A percentile compares a stretch with the other conserved stretches of the same genome.
phyloP scores from a whole-genome alignment of 2,113 vertebrate genomes.

The Anas platyrhynchos region DNA sequence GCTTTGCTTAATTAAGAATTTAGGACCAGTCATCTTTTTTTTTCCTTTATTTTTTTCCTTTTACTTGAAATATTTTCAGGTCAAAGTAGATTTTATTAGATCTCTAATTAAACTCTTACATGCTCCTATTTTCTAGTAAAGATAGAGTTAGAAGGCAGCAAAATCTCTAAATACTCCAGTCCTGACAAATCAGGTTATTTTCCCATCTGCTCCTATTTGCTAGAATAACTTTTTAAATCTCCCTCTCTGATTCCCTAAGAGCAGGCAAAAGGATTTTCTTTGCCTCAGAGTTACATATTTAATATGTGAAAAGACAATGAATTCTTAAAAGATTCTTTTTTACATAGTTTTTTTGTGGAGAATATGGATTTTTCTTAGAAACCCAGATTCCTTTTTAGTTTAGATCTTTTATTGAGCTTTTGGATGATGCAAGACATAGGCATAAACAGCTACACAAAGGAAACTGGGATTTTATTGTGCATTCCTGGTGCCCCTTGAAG shows the following conservation, averaged over 20 bases:
- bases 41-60: not conserved
- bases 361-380: constrained; percentile 44
- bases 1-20: constrained; percentile 42
- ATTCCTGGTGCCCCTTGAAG: constrained; percentile 73
- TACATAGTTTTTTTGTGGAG: not conserved
- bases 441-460: constrained; percentile 68
- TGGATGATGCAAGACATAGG: constrained; percentile 58
- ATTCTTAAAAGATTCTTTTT: not conserved
- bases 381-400: constrained; percentile 41
- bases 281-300: not conserved
- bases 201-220: constrained; percentile 47
- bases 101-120: constrained; percentile 22
- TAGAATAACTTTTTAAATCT: constrained; percentile 25
- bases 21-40: not conserved
- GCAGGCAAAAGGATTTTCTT: constrained; percentile 30
- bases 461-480: constrained; percentile 71
- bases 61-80: constrained; percentile 24
- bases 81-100: not conserved
- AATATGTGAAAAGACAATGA: not conserved
- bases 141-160: constrained; percentile 14
- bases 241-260: not conserved
- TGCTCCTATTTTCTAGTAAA: not conserved
- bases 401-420: constrained; percentile 43
- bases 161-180: constrained; percentile 38
- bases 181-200: constrained; percentile 49